These are phyloP conservation scores for Hoplias malabaricus DNA, from an alignment of 2,113 vertebrate genomes.

Conservation along the genomic window DNA sequence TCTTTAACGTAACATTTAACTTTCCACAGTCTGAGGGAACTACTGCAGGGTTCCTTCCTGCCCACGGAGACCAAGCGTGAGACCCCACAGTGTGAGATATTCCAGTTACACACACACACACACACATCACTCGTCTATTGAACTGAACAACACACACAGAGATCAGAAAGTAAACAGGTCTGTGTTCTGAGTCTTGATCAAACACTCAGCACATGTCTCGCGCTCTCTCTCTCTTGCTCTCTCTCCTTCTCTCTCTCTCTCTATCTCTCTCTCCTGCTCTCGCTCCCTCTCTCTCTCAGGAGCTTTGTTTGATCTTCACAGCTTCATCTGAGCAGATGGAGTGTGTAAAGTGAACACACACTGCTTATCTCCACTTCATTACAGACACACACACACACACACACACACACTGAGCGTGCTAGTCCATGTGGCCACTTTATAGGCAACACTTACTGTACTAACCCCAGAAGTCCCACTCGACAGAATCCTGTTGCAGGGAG, in stretches of 20 bases:
- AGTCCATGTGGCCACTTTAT: too few relatives aligned
- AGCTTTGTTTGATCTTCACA: not conserved
- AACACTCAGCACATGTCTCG: not conserved
- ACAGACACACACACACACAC: not conserved
- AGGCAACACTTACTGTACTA: too few relatives aligned
- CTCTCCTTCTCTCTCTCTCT: not conserved
- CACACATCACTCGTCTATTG: too few relatives aligned
- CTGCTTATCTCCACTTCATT: not conserved
- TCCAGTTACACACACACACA: not conserved
- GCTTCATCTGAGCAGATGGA: conserved; percentile 3
- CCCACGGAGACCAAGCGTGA: too few relatives aligned
- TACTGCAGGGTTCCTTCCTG: too few relatives aligned
- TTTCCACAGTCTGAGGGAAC: too few relatives aligned
- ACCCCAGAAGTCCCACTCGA: too few relatives aligned
- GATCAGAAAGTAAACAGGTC: conserved; percentile 2
- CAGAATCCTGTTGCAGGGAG: too few relatives aligned
- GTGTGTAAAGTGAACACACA: not conserved
- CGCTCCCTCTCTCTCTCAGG: not conserved
- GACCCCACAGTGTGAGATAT: too few relatives aligned
- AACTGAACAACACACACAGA: not conserved
- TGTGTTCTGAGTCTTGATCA: not conserved
- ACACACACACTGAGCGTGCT: not conserved
- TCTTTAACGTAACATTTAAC: too few relatives aligned
- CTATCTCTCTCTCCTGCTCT: not conserved
- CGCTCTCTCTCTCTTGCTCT: not conserved